Percentiles rank a stretch among this genome's conserved stretches.
Evolutionary conservation across 2,113 vertebrate genomes (phyloP).

Genomic region (Alligator mississippiensis): DNA sequence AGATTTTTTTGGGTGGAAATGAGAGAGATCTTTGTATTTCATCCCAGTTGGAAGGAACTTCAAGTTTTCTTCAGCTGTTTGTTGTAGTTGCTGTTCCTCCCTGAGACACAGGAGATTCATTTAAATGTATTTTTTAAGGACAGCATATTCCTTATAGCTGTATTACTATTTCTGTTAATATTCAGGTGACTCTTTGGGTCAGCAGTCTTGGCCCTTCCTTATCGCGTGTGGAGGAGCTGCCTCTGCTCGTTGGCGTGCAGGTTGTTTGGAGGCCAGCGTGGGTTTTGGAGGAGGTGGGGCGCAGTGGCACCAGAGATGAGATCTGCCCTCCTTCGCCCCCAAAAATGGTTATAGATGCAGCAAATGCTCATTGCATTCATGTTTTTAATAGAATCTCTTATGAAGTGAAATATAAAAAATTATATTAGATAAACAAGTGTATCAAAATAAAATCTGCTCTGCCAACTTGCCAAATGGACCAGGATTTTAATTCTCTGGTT

Average conservation of each 20-base stretch:
- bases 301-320: neutral
- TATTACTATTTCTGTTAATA: neutral
- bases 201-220: neutral
- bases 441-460: neutral
- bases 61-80: neutral
- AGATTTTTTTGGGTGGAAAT: conserved; percentile 34
- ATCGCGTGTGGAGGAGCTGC: neutral
- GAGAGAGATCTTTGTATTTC: conserved; percentile 31
- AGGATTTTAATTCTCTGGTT: neutral
- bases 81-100: neutral
- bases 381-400: neutral
- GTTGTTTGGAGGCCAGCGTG: neutral
- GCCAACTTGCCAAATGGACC: neutral
- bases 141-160: neutral
- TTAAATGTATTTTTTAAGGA: neutral
- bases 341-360: neutral
- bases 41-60: neutral
- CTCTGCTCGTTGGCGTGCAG: neutral
- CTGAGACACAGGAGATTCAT: neutral
- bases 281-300: neutral
- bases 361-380: neutral
- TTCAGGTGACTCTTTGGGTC: neutral
- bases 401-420: neutral
- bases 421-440: too few relatives aligned
- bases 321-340: neutral